Percentiles rank a stretch among this genome's conserved stretches.
Conservation (phyloP, 2,113 vertebrate genomes). For the Todiramphus chloris region DNA sequence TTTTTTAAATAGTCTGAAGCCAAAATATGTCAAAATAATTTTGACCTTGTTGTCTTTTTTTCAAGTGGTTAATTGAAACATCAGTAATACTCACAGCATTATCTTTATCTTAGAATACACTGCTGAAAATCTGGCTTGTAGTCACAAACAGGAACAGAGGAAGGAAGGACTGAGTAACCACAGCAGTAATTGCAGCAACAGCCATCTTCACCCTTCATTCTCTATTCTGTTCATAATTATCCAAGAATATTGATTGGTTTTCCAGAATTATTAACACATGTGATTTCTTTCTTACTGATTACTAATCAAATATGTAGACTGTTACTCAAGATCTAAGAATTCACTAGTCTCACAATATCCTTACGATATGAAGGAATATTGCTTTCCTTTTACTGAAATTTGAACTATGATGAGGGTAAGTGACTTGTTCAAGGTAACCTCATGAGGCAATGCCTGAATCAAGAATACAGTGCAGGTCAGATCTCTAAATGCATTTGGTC, state of each 20-base stretch:
- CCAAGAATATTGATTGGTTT: not conserved
- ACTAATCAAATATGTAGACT: not conserved
- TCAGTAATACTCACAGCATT: not conserved
- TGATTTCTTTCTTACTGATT: not conserved
- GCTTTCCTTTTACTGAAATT: not conserved
- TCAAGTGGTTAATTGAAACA: not conserved
- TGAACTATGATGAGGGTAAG: not conserved
- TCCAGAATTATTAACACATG: conserved; percentile 4
- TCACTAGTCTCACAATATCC: not conserved
- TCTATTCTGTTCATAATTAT: not conserved
- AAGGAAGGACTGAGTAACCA: not conserved
- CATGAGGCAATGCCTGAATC: not conserved
- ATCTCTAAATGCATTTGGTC: not conserved
- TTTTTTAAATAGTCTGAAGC: not conserved
- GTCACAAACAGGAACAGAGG: not conserved
- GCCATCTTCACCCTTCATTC: not conserved
- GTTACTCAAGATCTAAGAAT: not conserved
- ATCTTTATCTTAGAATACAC: not conserved
- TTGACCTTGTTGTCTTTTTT: not conserved
- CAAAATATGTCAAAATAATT: not conserved
- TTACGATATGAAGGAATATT: not conserved
- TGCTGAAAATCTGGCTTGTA: not conserved
- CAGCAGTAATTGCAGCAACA: not conserved
- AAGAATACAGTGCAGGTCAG: not conserved
- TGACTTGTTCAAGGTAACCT: not conserved